Conservation (phyloP, 1,140 invertebrate species). For the Ips typographus region DNA sequence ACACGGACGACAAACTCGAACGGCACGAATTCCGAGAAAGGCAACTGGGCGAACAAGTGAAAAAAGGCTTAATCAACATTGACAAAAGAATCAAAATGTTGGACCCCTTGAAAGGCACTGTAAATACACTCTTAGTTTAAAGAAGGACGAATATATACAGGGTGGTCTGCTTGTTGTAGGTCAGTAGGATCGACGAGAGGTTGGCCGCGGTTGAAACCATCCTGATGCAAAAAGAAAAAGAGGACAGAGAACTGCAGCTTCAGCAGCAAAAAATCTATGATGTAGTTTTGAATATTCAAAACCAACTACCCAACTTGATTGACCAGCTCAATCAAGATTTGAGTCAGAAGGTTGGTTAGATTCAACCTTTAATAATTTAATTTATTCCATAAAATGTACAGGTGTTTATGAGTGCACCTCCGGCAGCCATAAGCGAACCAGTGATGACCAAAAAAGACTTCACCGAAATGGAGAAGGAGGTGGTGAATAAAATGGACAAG, state of each 20-base stretch:
- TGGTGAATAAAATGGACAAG: constrained; percentile 58
- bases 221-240: constrained; percentile 67
- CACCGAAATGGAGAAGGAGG: constrained; percentile 57
- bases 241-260: constrained; percentile 63
- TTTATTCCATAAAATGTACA: not conserved
- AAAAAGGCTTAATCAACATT: constrained; percentile 67
- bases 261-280: constrained; percentile 70
- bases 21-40: constrained; percentile 80
- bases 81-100: constrained; percentile 71
- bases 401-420: constrained; percentile 30
- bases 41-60: constrained; percentile 74
- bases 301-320: constrained; percentile 59
- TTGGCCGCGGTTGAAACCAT: constrained; percentile 70
- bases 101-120: constrained; percentile 64
- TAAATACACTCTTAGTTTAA: not conserved
- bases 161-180: constrained; percentile 11
- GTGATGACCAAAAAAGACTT: constrained; percentile 47
- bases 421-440: constrained; percentile 41
- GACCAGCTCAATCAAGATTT: constrained; percentile 46
- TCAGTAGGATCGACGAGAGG: constrained; percentile 67
- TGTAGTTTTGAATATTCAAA: constrained; percentile 65
- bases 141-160: not conserved
- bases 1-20: constrained; percentile 79
- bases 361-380: not conserved
- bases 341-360: constrained; percentile 35